Evolutionary conservation across 2,797 vertebrate species (phyloP), one percentile per base, ranked within the genome.

Genomic region (Poeciliopsis infans): DNA sequence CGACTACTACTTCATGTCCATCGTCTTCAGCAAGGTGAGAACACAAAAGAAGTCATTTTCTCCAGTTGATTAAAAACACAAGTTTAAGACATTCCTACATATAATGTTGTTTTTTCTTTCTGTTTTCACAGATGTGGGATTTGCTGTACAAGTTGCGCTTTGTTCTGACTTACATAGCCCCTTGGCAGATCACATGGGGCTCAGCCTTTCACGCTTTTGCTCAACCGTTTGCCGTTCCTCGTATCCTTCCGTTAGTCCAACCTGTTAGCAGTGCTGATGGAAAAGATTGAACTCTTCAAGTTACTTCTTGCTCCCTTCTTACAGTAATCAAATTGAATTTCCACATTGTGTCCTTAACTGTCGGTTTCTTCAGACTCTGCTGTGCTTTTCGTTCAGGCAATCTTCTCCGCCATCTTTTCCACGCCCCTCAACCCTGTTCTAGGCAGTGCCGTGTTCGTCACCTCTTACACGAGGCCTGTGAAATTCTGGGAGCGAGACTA

Each of bases 401-500:
- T 96, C 51, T 96, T 99, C 51, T 99, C 98, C 0, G 97, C 98
- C 72, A 90, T 98, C 81, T 99, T 99, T 85, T 99, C 98, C 85
- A 98, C 98, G 12, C 98, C 98, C 45, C 92, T 99, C 28, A 99
- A 98, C 89, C 98, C 98, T 20, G 98, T 99, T 84, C 94, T 99
- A 77, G 98, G 98, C 90, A 99, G 98, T 87, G 98, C 98, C 85
- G 98, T 99, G 90, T 99, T 99, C 85, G 97, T 99, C 95, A 99
- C 98, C 73, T 99, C 98, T 0, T 99, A 99, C 39, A 98, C 98
- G 31, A 95, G 98, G 82, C 98, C 98, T 72, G 97, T 99, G 64
- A 99, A 98, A 85, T 99, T 99, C 95, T 99, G 98, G 98, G 98
- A 99, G 88, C 96, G 98, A 93, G 97, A 99, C 91, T 99, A 99